phyloP scores from a whole-genome alignment of 2,113 vertebrate species.

The Chlorodrepanis virens region DNA sequence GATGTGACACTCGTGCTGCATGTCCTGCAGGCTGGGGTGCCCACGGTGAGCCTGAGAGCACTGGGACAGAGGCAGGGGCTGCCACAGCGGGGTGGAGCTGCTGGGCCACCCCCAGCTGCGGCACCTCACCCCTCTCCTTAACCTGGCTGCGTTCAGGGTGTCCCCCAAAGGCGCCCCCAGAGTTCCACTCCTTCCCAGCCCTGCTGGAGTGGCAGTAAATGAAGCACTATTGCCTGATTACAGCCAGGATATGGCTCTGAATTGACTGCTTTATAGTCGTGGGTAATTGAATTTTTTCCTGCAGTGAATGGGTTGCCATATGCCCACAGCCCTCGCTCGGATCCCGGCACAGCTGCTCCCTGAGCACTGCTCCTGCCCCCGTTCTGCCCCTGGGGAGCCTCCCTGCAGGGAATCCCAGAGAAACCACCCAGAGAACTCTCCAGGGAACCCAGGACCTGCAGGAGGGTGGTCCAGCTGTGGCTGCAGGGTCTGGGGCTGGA shows the following conservation, averaged over 20 bases:
- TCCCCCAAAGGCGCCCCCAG: background rate
- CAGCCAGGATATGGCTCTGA: background rate
- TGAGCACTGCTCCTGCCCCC: background rate
- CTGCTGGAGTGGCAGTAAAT: background rate
- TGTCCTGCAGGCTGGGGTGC: rapidly evolving
- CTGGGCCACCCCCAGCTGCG: background rate
- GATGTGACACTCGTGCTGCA: background rate
- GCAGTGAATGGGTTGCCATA: background rate
- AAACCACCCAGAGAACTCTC: background rate
- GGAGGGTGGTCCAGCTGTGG: rapidly evolving
- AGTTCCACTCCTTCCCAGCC: rapidly evolving
- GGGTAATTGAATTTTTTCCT: slow-evolving; percentile 38
- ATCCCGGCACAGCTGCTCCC: background rate
- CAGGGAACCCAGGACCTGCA: background rate
- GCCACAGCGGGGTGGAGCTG: background rate
- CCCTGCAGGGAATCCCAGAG: background rate
- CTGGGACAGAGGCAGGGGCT: background rate
- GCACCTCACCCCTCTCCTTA: background rate
- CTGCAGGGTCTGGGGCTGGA: background rate
- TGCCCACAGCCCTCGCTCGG: background rate
- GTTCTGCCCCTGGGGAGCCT: rapidly evolving
- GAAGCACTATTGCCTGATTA: slow-evolving; percentile 15
- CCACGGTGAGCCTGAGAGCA: background rate
- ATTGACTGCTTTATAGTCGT: slow-evolving; percentile 51
- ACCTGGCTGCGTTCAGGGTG: rapidly evolving